A percentile compares a stretch with the other conserved stretches of the same genome.
Evolutionary conservation across 1,140 invertebrate species (phyloP).

Genomic region (Cylas formicarius): DNA sequence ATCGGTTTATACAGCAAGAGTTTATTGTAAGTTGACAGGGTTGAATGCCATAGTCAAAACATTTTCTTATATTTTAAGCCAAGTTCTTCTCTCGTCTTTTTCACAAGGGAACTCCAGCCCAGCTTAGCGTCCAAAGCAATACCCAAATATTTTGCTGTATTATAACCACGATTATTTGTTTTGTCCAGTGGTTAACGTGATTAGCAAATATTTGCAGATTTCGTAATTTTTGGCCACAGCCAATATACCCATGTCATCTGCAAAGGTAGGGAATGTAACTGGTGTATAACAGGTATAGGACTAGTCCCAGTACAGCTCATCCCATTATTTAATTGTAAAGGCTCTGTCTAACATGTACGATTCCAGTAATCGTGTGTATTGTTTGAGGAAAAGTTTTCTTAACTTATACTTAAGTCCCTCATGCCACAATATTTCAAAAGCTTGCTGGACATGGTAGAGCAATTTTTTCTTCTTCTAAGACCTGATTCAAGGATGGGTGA

Average conservation of each 20-base stretch:
- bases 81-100: constrained; percentile 27
- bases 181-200: no score
- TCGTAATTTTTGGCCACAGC: no score
- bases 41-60: constrained; percentile 28
- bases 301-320: background rate
- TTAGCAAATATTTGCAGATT: no score
- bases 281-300: background rate
- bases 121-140: constrained; percentile 29
- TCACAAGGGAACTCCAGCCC: constrained; percentile 25
- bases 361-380: background rate
- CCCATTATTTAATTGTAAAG: no score
- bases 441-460: background rate
- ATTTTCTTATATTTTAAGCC: constrained; percentile 22
- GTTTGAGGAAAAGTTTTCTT: background rate
- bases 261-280: constrained; percentile 2
- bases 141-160: constrained; percentile 25
- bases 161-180: no score
- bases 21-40: no score
- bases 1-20: no score
- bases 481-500: constrained; percentile 2
- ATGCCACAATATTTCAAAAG: background rate
- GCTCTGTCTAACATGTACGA: background rate
- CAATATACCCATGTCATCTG: no score
- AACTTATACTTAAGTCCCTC: background rate
- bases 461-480: background rate